Base-by-base conservation (phyloP, 2,888 invertebrate species). In the Tenthredo distinguenda region DNA sequence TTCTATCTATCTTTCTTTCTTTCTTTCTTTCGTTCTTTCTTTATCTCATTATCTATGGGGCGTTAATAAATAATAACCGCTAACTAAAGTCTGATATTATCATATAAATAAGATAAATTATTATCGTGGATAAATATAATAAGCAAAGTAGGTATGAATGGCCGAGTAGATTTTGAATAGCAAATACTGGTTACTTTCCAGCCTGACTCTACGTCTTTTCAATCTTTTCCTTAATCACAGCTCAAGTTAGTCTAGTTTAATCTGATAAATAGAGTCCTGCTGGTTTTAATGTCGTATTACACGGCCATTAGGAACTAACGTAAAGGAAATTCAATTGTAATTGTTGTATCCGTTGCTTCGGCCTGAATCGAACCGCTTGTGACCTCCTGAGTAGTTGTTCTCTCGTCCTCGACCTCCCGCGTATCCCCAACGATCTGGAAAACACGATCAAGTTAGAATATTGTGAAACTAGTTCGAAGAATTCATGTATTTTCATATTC, bases 381-480 rank as follows among this genome's bases (percentile, higher is more conserved):
- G 92, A 68, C 88, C 86, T 77, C 91, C 91, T 62, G 91, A 89
- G 77, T 91, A 92, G 37, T 85, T 88, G 82, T 91, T 92, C 86
- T 92, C 92, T 31, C 92, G 88, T 85, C 91, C 91, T 43, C 91
- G 89, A 81, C 88, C 88, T 58, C 87, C 83, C 71, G 68, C 82
- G 40, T 91, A 91, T 86, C 91, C 91, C 91, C 91, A 92, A 88
- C 91, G 92, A 89, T 90, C 92, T 92, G 77, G 90, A 90, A 79
- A 81, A 81, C 62, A 71, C 40, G 77, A 40, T 65, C 26, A 50
- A 85, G 55, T 47, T 18, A 43, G 34, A 84, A 58, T 26, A 62
- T 12, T 9, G 9, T 77, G 0, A 10, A 47, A 26, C 47, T 55
- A 31, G 21, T 26, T 12, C 18, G 10, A 37, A n/a, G 7, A 18